Conservation (phyloP, 2,113 vertebrate genomes). For the Hippocampus comes region DNA sequence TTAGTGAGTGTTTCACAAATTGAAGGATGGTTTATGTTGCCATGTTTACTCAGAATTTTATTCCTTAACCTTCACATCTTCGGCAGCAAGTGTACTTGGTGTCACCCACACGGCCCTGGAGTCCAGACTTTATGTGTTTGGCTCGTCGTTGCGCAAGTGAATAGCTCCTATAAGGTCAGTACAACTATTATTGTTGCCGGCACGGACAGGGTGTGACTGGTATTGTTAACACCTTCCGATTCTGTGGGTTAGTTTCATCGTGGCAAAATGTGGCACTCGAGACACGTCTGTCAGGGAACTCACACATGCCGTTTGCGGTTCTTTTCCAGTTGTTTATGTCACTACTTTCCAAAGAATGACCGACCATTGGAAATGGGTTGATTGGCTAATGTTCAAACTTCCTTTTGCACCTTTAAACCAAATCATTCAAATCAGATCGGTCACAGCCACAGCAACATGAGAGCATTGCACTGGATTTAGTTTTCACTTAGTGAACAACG, state of each 20-base stretch:
- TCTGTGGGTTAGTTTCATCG: background rate
- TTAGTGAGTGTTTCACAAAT: background rate
- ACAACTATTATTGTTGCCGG: slow-evolving; percentile 7
- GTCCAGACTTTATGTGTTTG: background rate
- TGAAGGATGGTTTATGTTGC: background rate
- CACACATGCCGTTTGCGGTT: background rate
- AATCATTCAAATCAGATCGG: background rate
- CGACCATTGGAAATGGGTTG: background rate
- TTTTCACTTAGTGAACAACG: background rate
- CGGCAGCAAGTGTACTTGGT: background rate
- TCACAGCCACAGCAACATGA: background rate
- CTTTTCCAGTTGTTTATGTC: background rate
- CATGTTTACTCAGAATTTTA: background rate
- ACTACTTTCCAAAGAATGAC: too few relatives aligned
- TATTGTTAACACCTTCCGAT: slow-evolving; percentile 5
- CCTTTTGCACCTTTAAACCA: background rate
- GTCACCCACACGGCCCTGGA: background rate
- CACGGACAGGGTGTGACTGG: background rate
- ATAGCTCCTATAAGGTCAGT: slow-evolving; percentile 2
- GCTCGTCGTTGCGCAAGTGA: slow-evolving; percentile 4
- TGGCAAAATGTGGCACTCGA: background rate
- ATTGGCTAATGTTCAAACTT: background rate
- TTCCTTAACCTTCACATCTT: slow-evolving; percentile 3
- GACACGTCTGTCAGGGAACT: background rate
- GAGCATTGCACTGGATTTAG: background rate